Evolutionary conservation across 2,797 vertebrate species (phyloP).

Genomic region (Mormyrops boulengeri): DNA sequence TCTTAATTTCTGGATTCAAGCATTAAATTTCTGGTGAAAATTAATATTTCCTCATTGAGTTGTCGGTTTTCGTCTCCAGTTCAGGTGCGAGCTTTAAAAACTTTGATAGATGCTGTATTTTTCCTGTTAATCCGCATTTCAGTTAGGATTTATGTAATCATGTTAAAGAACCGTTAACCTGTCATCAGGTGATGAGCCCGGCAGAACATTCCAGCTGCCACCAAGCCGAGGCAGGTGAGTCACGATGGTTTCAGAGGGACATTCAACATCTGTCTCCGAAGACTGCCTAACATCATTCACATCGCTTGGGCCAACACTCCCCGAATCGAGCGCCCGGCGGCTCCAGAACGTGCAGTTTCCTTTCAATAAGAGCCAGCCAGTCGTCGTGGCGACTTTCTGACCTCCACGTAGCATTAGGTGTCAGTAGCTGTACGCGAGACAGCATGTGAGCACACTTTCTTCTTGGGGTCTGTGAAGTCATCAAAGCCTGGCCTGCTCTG

Average conservation of each 20-base stretch:
- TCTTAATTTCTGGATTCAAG: neutral
- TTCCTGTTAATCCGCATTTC: neutral
- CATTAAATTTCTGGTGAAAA: neutral
- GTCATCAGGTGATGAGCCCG: neutral
- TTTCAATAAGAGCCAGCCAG: neutral
- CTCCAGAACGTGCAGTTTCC: neutral
- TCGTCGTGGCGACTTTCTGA: neutral
- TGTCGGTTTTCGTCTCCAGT: neutral
- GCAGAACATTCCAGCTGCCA: neutral
- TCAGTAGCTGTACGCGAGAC: neutral
- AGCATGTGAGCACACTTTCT: slow-evolving; percentile 7
- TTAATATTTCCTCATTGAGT: neutral
- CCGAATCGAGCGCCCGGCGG: neutral
- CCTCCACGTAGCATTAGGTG: slow-evolving; percentile 5
- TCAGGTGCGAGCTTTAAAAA: neutral
- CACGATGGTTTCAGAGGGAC: neutral
- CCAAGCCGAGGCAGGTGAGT: neutral
- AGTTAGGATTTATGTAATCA: neutral
- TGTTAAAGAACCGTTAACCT: neutral
- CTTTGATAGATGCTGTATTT: neutral
- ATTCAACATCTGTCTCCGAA: neutral
- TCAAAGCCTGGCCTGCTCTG: slow-evolving; percentile 14
- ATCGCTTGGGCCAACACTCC: neutral
- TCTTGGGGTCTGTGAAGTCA: neutral
- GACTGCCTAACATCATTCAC: neutral